These are phyloP conservation scores for Apamea anceps DNA, from an alignment of 2,888 invertebrate genomes.

Conservation along the genomic window DNA sequence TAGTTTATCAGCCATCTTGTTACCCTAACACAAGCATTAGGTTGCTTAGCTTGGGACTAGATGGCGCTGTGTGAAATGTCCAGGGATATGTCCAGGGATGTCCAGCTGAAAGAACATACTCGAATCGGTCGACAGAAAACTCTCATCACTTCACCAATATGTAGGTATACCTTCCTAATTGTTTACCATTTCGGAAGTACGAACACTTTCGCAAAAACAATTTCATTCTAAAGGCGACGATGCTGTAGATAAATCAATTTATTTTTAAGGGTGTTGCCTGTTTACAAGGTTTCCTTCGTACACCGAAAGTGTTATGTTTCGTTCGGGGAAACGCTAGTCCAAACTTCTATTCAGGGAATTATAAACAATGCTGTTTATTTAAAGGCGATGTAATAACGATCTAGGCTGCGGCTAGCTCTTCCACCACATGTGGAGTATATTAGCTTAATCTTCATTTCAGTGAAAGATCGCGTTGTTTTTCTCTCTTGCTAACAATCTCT, in stretches of 20 bases:
- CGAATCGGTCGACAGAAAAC: background rate
- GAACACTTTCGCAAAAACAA: background rate
- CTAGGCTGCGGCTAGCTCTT: slow-evolving; percentile 4
- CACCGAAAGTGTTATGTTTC: slow-evolving; percentile 28
- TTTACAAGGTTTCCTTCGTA: slow-evolving; percentile 1
- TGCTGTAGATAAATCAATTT: background rate
- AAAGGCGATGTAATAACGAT: background rate
- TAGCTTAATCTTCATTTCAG: background rate
- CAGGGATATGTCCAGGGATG: no score
- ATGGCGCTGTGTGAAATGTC: no score
- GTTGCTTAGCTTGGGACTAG: no score
- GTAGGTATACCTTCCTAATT: background rate
- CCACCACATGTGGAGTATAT: slow-evolving; percentile 4
- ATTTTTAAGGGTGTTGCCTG: background rate
- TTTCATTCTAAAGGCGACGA: background rate
- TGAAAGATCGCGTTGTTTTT: background rate
- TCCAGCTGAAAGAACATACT: background rate
- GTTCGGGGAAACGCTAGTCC: slow-evolving; percentile 43
- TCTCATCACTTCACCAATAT: background rate
- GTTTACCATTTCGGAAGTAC: slow-evolving; percentile 16
- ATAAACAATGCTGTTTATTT: slow-evolving; percentile 46
- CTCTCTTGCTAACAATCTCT: background rate
- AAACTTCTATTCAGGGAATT: slow-evolving; percentile 44
- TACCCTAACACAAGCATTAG: no score
- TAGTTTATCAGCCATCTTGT: no score